These are phyloP conservation scores for Ischnura elegans DNA, from an alignment of 2,888 invertebrate species.

Conservation along the genomic window DNA sequence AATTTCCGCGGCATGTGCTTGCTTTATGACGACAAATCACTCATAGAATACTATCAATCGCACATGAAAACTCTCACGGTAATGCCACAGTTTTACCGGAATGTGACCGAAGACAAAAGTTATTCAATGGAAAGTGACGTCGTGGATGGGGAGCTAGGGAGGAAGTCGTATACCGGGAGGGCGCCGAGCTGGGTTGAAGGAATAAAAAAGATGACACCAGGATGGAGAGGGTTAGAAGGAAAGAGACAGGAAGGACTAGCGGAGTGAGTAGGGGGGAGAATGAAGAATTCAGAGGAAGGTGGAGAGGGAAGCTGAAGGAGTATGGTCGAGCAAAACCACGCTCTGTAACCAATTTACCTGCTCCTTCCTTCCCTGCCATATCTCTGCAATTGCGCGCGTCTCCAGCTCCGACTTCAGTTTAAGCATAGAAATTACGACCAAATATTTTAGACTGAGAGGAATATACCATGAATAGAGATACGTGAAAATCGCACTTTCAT, in stretches of 20 bases:
- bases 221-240: not conserved
- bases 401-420: too few relatives aligned
- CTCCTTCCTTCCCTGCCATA: too few relatives aligned
- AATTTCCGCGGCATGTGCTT: too few relatives aligned
- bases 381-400: not conserved
- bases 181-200: not conserved
- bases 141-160: not conserved
- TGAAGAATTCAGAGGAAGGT: not conserved
- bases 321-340: conserved; percentile 22
- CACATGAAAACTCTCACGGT: not conserved
- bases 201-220: not conserved
- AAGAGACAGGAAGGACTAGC: not conserved
- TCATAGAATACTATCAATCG: too few relatives aligned
- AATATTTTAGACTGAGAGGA: too few relatives aligned
- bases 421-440: too few relatives aligned
- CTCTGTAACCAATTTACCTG: conserved; percentile 55
- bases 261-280: not conserved
- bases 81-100: not conserved
- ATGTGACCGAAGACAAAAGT: not conserved
- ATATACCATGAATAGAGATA: too few relatives aligned
- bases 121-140: conserved; percentile 2
- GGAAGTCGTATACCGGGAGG: not conserved
- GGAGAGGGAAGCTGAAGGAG: not conserved
- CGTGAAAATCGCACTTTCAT: too few relatives aligned
- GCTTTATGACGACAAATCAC: too few relatives aligned